phyloP scores from a whole-genome alignment of 2,113 vertebrate species.

The Seriola quinqueradiata region DNA sequence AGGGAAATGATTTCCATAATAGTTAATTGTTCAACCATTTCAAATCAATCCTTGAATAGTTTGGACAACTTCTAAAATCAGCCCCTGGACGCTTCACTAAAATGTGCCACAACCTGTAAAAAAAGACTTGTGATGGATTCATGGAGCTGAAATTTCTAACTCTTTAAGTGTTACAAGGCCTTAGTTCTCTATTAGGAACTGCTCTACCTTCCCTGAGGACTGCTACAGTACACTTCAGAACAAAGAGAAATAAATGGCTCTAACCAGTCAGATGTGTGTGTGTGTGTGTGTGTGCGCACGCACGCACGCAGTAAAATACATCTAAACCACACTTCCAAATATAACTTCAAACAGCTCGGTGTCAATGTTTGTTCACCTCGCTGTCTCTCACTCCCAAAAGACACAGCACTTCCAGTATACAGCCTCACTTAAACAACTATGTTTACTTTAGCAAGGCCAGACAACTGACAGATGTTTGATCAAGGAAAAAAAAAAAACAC shows the following conservation, averaged over 20 bases:
- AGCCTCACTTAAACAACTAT: constrained; percentile 58
- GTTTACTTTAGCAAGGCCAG: constrained; percentile 64
- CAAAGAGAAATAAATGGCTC: constrained; percentile 67
- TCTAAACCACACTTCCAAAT: constrained; percentile 67
- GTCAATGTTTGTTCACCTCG: constrained; percentile 76
- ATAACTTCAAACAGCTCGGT: constrained; percentile 75
- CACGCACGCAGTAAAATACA: constrained; percentile 41
- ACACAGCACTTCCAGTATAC: constrained; percentile 51
- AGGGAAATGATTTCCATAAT: not conserved
- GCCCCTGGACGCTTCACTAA: not conserved
- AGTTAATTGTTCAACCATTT: not conserved
- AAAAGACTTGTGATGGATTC: constrained; percentile 28
- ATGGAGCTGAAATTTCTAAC: constrained; percentile 21
- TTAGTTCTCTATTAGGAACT: constrained; percentile 42
- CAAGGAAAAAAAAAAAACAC: constrained; percentile 27
- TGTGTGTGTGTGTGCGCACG: constrained; percentile 4
- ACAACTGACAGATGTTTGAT: constrained; percentile 66
- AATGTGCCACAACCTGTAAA: constrained; percentile 27
- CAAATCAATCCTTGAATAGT: not conserved
- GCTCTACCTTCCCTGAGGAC: constrained; percentile 48
- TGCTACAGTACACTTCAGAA: constrained; percentile 50
- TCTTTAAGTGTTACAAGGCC: constrained; percentile 31
- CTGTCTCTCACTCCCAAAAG: constrained; percentile 65
- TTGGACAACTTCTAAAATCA: constrained; percentile 26
- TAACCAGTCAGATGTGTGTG: constrained; percentile 41